These are phyloP conservation scores for Premnoplex brunnescens DNA, from an alignment of 2,797 vertebrate species.

Conservation along the genomic window DNA sequence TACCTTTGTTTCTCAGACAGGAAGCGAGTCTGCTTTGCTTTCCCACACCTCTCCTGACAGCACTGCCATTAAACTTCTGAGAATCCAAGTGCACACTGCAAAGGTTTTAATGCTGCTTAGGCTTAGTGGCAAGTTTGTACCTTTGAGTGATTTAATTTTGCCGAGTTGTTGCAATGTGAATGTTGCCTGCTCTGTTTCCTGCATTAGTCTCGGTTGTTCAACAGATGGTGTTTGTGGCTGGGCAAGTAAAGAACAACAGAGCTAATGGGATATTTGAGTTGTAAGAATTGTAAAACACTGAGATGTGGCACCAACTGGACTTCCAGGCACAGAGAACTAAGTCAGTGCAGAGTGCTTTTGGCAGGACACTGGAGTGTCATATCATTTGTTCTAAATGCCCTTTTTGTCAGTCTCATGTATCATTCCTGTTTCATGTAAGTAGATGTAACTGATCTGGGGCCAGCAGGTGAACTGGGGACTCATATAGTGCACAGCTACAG, in stretches of 20 bases:
- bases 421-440: background rate
- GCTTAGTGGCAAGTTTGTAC: background rate
- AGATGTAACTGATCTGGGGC: background rate
- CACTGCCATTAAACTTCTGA: background rate
- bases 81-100: background rate
- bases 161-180: background rate
- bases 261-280: background rate
- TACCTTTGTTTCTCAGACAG: background rate
- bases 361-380: background rate
- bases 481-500: background rate
- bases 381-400: background rate
- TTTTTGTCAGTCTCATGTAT: background rate
- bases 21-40: background rate
- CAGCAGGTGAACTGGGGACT: background rate
- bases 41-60: background rate
- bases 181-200: background rate
- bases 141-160: background rate
- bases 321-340: background rate
- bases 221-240: background rate
- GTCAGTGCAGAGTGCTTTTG: background rate
- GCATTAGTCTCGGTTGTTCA: background rate
- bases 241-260: background rate
- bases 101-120: background rate
- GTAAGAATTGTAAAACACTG: background rate
- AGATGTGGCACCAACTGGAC: background rate